A percentile compares a stretch with the other conserved stretches of the same genome.
These are phyloP conservation scores for Dromas ardeola DNA, from an alignment of 2,113 vertebrate species.

Conservation along the genomic window DNA sequence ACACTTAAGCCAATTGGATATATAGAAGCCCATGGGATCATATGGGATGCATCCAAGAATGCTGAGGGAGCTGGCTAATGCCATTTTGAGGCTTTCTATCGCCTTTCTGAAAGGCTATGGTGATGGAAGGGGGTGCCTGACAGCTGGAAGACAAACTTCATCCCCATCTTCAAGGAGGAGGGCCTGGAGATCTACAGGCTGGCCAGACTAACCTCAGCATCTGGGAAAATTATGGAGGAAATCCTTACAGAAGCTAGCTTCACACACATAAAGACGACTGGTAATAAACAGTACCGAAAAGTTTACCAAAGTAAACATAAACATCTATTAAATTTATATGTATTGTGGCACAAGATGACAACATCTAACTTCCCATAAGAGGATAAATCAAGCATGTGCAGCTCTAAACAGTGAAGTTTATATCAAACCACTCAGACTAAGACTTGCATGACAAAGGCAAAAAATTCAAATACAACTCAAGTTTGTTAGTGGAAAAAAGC, in stretches of 20 bases:
- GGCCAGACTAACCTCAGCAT: background rate
- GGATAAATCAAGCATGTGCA: background rate
- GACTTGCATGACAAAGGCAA: background rate
- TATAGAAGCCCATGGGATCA: background rate
- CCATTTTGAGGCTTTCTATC: background rate
- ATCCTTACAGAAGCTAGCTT: background rate
- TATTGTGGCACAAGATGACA: background rate
- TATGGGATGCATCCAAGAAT: background rate
- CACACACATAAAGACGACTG: background rate
- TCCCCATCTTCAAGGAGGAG: background rate
- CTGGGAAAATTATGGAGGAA: background rate
- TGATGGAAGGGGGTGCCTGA: background rate
- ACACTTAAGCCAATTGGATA: background rate
- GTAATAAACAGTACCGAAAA: background rate
- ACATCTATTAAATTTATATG: background rate
- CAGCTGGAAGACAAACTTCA: background rate
- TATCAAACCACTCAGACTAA: background rate
- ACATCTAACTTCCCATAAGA: background rate
- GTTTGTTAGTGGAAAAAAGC: background rate
- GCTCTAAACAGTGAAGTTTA: background rate
- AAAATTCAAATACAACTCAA: background rate
- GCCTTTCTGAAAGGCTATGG: background rate
- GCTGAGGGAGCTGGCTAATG: background rate
- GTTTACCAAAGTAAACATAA: background rate
- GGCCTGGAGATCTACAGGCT: background rate